Conservation (phyloP, 2,113 vertebrate genomes). For the Istiophorus platypterus region DNA sequence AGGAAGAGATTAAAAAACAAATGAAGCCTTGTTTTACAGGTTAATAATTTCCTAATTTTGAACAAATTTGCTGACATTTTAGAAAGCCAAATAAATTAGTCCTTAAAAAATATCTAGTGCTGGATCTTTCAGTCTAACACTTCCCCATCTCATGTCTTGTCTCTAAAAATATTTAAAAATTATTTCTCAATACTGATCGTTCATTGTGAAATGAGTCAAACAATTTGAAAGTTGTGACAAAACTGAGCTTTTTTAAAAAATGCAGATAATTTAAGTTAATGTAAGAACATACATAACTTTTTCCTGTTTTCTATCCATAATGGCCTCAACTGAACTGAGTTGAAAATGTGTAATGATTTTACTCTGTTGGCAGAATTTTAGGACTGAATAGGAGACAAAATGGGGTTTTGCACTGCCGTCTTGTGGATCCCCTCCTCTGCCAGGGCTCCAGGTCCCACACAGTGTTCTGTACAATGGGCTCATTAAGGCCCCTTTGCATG, state of each 20-base stretch:
- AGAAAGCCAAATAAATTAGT: neutral
- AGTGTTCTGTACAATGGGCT: conserved; percentile 51
- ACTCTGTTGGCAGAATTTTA: too few species aligned
- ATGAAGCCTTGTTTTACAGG: neutral
- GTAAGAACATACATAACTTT: too few species aligned
- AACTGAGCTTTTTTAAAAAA: neutral
- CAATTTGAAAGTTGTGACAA: neutral
- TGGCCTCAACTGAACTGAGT: neutral
- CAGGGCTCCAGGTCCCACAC: conserved; percentile 46
- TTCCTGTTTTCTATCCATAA: neutral
- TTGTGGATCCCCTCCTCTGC: neutral
- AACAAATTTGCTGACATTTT: neutral
- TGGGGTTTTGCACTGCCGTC: neutral
- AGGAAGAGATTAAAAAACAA: neutral
- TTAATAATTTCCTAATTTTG: conserved; percentile 2
- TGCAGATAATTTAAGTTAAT: neutral
- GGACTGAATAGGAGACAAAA: neutral
- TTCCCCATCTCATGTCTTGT: neutral
- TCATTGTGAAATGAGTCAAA: neutral
- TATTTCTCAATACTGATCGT: neutral
- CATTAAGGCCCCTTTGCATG: conserved; percentile 50
- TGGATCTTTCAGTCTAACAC: neutral
- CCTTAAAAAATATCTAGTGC: too few species aligned
- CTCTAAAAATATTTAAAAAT: neutral
- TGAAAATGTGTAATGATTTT: conserved; percentile 6